Evolutionary conservation across 2,797 vertebrate species (phyloP), one percentile per base, ranked within the genome.

Genomic region (Anabacerthia variegaticeps): DNA sequence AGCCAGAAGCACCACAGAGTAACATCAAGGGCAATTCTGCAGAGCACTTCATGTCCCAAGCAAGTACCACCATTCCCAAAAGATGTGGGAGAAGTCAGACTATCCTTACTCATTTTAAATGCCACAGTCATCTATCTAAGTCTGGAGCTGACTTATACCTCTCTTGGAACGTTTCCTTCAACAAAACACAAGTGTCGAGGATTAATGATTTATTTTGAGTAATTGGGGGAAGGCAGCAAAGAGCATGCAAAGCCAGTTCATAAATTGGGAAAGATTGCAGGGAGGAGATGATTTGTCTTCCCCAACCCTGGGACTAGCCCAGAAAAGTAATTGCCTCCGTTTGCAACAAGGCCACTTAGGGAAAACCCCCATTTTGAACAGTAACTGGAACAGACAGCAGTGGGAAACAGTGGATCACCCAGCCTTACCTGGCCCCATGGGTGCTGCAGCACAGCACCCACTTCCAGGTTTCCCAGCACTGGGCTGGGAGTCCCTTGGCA

Each of bases 141-240:
- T 15, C 84, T 62, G 48, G 49, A 28, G 81, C 1, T 80, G 88
- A 63, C 43, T 88, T 71, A 12, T 3, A 8, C 24, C 39, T 62
- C 79, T 26, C 78, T 37, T 14, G 3, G 72, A 66, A 55, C 49
- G 49, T 76, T 93, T 86, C 54, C 84, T 75, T 83, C 82, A 59
- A 37, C 58, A 65, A 36, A 88, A 30, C 3, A 2, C 54, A 30
- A 32, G 75, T 9, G 78, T 79, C 0, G 3, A 62, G 69, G 69
- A 51, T 78, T 83, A 78, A 72, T 90, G 88, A 88, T 88, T 93
- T 87, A 72, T 77, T 83, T 85, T 22, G 55, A 84, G 65, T 58
- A 65, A 71, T 12, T 83, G 85, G 73, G 54, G 79, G 54, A 84
- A 74, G 7, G 71, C 85, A 92, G 83, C 73, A 44, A 71, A 59